Evolutionary conservation across 2,113 vertebrate species (phyloP), one percentile per base, ranked within the genome.

Genomic region (Strix aluco): DNA sequence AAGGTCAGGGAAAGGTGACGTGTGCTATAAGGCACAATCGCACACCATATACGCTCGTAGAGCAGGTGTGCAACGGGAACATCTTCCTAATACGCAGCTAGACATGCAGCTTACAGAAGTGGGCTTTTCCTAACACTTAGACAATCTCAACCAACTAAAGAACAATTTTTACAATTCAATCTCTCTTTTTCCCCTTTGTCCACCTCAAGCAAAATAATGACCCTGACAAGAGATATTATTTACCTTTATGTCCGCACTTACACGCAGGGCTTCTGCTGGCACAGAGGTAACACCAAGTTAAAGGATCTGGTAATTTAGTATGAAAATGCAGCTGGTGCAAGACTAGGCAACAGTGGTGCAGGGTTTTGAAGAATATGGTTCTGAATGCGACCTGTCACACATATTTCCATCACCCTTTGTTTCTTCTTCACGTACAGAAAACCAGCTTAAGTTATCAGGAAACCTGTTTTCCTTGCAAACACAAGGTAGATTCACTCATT

Each of bases 401-500:
- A 2, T 32, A 81, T 26, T 94, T 84, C 52, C 49, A 55, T 62
- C n/a, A 63, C 17, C 18, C 38, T 44, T 84, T 71, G 20, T 90
- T 90, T 87, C 36, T 91, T 61, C 18, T 75, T 67, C 21, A 18
- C 4, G 5, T 38, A 91, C 13, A 73, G 61, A 66, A 94, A 90
- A 94, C 15, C 49, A 83, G 69, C 61, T 44, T 73, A 55, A 74
- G 90, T 66, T 85, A 90, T 42, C 73, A 23, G n/a, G 67, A 92
- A 93, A 54, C 23, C 26, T 27, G 18, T 57, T 66, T 86, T 91
- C 57, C 47, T 14, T 18, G 34, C 36, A 92, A 90, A 69, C 42
- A 54, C 46, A 84, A 92, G 57, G 38, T n/a, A 89, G 36, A 52
- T n/a, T 65, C 38, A 61, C 11, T 83, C 23, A 30, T 74, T 82